Evolutionary conservation across 2,113 vertebrate species (phyloP), one percentile per base, ranked within the genome.

Genomic region (Orientallactaga bullata): DNA sequence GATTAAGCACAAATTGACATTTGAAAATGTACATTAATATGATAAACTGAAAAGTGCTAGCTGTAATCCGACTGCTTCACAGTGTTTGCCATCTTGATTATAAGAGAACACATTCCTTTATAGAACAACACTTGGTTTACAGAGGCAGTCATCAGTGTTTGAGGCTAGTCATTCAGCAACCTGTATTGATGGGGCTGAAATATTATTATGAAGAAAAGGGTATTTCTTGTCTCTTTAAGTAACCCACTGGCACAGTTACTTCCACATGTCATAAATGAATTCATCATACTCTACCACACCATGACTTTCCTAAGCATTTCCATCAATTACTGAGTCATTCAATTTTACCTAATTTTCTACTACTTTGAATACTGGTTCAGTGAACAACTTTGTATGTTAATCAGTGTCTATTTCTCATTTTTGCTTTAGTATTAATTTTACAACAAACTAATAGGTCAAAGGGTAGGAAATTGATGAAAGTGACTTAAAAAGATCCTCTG

Each of bases 351-450:
- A 66, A 85, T n/a, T 91, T 77, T 76, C n/a, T 81, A 4, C 42
- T 82, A 82, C 7, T 77, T 61, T 30, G 94, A 93, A 92, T 78
- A 95, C 0, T 82, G 24, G 13, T 35, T 88, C 16, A 42, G 26
- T 90, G 65, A 96, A 68, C 7, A 81, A 12, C 5, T 93, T n/a
- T 55, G 18, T 39, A 51, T 4, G 61, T 77, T 85, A 85, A 85
- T 37, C 68, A 93, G 4, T 88, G 37, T 73, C 23, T 17, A 78
- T 42, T 94, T 94, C 66, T 91, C 16, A 86, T 82, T 83, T 87
- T 83, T 24, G 79, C 80, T 21, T 83, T 86, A 91, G 16, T 69
- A 94, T 89, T 91, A 90, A 92, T 73, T 78, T 93, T 91, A 91
- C 6, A 80, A 79, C 35, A 39, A 82, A 90, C 76, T 55, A 92